phyloP scores from a whole-genome alignment of 2,888 invertebrate genomes.

The Cremastinae sp. region DNA sequence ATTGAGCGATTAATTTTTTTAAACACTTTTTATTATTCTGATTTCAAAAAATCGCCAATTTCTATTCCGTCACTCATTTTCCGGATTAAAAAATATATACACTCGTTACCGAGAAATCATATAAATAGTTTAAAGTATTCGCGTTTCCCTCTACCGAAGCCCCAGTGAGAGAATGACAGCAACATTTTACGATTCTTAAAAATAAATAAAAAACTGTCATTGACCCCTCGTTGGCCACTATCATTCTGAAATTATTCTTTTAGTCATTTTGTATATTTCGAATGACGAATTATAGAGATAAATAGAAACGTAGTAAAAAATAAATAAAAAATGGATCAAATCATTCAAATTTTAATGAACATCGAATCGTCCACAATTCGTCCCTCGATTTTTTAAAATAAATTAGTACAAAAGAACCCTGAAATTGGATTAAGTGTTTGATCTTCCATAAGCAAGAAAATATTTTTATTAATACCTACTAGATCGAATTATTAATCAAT shows the following conservation, averaged over 20 bases:
- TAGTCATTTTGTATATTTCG: background rate
- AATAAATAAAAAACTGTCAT: conserved; percentile 19
- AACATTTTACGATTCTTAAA: background rate
- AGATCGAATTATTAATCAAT: background rate
- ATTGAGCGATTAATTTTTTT: background rate
- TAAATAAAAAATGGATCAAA: too few species aligned
- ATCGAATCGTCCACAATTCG: too few species aligned
- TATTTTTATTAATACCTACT: too few species aligned
- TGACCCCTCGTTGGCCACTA: conserved; percentile 23
- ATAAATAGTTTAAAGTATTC: conserved; percentile 1
- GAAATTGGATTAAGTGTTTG: too few species aligned
- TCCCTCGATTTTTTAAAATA: too few species aligned
- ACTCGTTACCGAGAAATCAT: background rate
- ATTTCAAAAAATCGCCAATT: too few species aligned
- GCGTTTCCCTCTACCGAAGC: conserved; percentile 49
- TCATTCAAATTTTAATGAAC: too few species aligned
- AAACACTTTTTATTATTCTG: background rate
- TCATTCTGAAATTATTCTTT: conserved; percentile 39
- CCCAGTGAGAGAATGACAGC: conserved; percentile 35
- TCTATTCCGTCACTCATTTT: too few species aligned
- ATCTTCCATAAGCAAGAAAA: too few species aligned
- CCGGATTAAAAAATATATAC: too few species aligned
- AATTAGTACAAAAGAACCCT: too few species aligned
- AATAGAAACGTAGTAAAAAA: too few species aligned
- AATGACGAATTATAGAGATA: background rate